These are phyloP conservation scores for Gracilinanus agilis DNA, from an alignment of 2,113 vertebrate species.

Conservation along the genomic window DNA sequence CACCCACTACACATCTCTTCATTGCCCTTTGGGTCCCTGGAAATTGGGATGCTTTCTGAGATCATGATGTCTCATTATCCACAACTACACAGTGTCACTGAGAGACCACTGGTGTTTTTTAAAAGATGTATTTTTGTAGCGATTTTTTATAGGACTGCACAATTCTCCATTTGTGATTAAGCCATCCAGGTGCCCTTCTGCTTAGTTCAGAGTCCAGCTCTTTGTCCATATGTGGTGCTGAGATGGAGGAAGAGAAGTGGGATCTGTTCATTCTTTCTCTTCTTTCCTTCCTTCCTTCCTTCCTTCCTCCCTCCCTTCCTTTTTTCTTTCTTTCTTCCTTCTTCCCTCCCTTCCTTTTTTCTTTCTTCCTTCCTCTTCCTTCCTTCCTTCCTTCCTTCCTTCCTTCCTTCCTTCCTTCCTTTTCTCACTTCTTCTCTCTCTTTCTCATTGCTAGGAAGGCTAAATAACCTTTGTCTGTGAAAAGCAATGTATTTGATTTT, in stretches of 20 bases:
- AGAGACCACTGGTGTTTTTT: neutral
- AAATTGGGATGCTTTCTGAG: neutral
- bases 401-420: too few relatives aligned
- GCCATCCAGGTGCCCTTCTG: neutral
- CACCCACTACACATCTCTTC: neutral
- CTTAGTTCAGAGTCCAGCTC: neutral
- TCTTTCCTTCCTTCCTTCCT: neutral
- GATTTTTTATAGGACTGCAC: neutral
- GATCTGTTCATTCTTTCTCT: neutral
- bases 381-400: too few relatives aligned
- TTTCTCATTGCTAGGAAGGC: neutral
- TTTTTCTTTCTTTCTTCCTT: too few relatives aligned
- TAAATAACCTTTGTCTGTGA: neutral
- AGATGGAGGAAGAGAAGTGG: neutral
- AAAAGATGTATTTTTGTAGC: neutral
- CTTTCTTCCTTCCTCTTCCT: too few relatives aligned
- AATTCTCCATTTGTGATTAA: neutral
- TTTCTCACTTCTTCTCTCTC: too few relatives aligned
- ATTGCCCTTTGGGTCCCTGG: neutral
- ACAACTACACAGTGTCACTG: neutral
- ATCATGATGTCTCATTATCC: slow-evolving; percentile 2
- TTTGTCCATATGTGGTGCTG: neutral
- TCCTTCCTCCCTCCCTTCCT: too few relatives aligned
- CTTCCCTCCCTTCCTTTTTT: too few relatives aligned
- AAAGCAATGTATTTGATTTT: neutral